These are phyloP conservation scores for Cercocebus atys DNA, from an alignment of 2,113 vertebrate species.

Conservation along the genomic window DNA sequence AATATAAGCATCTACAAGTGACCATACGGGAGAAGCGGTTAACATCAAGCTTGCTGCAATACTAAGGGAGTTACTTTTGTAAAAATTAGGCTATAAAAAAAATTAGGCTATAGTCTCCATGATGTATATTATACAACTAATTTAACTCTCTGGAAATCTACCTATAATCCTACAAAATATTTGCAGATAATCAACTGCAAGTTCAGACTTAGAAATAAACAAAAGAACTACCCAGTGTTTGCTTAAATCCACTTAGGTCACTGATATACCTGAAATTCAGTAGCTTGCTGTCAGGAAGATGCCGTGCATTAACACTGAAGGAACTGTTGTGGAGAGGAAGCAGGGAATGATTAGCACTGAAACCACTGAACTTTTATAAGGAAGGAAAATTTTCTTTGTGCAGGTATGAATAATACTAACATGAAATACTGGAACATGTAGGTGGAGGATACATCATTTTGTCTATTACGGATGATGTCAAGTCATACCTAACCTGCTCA, in stretches of 20 bases:
- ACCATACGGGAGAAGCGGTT: background rate
- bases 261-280: background rate
- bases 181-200: background rate
- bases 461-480: background rate
- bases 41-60: background rate
- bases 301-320: background rate
- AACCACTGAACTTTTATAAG: background rate
- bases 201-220: background rate
- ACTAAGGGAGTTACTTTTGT: background rate
- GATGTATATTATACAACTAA: background rate
- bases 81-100: background rate
- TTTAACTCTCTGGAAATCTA: conserved; percentile 22
- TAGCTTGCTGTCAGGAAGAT: background rate
- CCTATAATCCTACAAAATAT: background rate
- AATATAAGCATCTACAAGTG: background rate
- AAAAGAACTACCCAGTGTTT: background rate
- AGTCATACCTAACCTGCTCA: background rate
- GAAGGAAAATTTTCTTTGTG: background rate
- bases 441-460: background rate
- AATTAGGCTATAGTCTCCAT: background rate
- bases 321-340: background rate
- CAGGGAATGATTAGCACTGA: background rate
- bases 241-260: background rate
- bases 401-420: background rate
- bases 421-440: background rate